Percentiles rank a stretch among this genome's conserved stretches.
phyloP scores from a whole-genome alignment of 2,113 vertebrate genomes.

The Hippoglossus stenolepis region DNA sequence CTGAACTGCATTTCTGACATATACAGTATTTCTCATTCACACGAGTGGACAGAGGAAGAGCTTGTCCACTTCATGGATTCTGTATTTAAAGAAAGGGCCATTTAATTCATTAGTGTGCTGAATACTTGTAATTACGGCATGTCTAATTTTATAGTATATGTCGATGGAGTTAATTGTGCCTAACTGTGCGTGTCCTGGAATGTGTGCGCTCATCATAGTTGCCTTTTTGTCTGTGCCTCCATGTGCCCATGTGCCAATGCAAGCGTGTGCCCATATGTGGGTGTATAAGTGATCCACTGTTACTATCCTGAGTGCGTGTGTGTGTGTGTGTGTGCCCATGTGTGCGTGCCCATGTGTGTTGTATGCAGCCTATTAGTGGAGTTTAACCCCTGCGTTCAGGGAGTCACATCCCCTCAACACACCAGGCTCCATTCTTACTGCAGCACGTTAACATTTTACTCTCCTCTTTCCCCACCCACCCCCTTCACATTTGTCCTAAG shows the following conservation, averaged over 20 bases:
- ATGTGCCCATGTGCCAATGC: slow-evolving; percentile 59
- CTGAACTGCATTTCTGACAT: background rate
- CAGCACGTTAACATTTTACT: slow-evolving; percentile 83
- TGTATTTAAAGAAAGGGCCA: slow-evolving; percentile 37
- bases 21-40: background rate
- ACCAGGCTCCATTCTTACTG: slow-evolving; percentile 79
- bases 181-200: slow-evolving; percentile 59
- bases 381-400: slow-evolving; percentile 83
- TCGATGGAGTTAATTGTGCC: slow-evolving; percentile 48
- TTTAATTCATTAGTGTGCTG: slow-evolving; percentile 43
- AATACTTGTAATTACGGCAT: slow-evolving; percentile 40
- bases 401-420: slow-evolving; percentile 78
- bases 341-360: slow-evolving; percentile 63
- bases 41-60: slow-evolving; percentile 1
- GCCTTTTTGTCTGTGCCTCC: slow-evolving; percentile 61
- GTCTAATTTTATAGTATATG: slow-evolving; percentile 51
- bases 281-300: slow-evolving; percentile 58
- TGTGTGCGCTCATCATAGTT: slow-evolving; percentile 55
- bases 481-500: slow-evolving; percentile 90
- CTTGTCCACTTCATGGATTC: slow-evolving; percentile 7
- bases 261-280: slow-evolving; percentile 70
- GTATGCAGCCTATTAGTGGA: slow-evolving; percentile 78
- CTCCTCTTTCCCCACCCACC: slow-evolving; percentile 75
- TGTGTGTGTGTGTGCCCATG: slow-evolving; percentile 33
- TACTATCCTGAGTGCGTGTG: slow-evolving; percentile 9